Evolutionary conservation across 1,140 invertebrate genomes (phyloP), one percentile per base, ranked within the genome.

Genomic region (Monomorium pharaonis): DNA sequence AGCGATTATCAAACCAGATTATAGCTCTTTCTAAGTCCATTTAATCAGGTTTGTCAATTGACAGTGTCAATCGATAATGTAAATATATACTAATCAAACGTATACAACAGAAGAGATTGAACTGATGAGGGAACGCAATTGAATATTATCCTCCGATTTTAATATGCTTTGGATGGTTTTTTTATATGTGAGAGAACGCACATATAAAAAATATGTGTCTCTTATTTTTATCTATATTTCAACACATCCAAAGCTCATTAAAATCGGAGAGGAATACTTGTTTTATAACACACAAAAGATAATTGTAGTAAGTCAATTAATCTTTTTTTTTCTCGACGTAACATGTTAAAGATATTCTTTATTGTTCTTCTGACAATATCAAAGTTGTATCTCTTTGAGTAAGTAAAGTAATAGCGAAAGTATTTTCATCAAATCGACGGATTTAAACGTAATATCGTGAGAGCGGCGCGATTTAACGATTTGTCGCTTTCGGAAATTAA

Each of bases 401-500:
- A 30, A 58, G 2, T 30, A 16, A 77, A 54, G 30, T 60, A 67
- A 30, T 30, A 80, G 69, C 56, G 16, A 30, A 54, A 54, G 18
- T 49, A 72, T 81, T 81, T 72, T 56, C n/a, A 24, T 42, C 72
- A 58, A 70, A 3, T 70, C 21, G 21, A 51, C 37, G 0, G 7
- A 4, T 2, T 37, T 74, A 60, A 83, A 83, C 5, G 67, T 3
- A 74, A 74, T 42, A 80, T 83, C 4, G 16, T 24, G 9, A 58
- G 33, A 14, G 42, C n/a, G 37, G 51, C 18, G 5, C 7, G 14
- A 83, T 74, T 74, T 83, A 60, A 83, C 51, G 51, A 83, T 47
- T 83, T 74, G 37, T 60, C 54, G 30, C 67, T 58, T 83, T 74
- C 12, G 14, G 16, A 83, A 83, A 83, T 83, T 60, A 83, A 74